Conservation (phyloP, 1,140 invertebrate genomes). For the Nebria ingens region DNA sequence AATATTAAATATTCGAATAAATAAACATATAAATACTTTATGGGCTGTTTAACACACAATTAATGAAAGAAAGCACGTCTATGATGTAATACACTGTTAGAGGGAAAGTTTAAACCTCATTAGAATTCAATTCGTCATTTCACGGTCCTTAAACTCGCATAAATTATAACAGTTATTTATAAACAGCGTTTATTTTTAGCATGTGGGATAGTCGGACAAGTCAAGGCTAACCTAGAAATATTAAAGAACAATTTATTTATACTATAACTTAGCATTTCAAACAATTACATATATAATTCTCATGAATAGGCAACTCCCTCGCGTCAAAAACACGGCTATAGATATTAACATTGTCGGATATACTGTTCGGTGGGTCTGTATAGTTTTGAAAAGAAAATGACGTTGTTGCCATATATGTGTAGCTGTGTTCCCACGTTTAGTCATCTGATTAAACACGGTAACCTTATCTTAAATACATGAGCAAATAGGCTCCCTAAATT, state of each 20-base stretch:
- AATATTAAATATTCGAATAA: no score
- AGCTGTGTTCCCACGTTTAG: slow-evolving; percentile 3
- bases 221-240: background rate
- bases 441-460: slow-evolving; percentile 6
- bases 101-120: background rate
- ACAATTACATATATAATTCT: no score
- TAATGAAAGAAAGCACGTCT: background rate
- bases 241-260: background rate
- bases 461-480: slow-evolving; percentile 7
- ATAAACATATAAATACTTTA: no score
- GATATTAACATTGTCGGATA: no score
- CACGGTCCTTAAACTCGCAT: background rate
- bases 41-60: no score
- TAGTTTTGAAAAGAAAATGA: slow-evolving; percentile 6
- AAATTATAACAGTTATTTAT: slow-evolving; percentile 1
- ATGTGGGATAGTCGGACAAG: background rate
- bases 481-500: slow-evolving; percentile 2
- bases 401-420: background rate
- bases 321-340: no score
- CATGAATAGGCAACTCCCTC: no score
- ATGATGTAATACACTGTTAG: background rate
- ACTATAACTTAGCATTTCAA: background rate
- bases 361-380: no score
- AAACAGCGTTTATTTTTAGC: background rate
- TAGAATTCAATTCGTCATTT: background rate